phyloP scores from a whole-genome alignment of 2,113 vertebrate species.

The Mystacornis crossleyi region DNA sequence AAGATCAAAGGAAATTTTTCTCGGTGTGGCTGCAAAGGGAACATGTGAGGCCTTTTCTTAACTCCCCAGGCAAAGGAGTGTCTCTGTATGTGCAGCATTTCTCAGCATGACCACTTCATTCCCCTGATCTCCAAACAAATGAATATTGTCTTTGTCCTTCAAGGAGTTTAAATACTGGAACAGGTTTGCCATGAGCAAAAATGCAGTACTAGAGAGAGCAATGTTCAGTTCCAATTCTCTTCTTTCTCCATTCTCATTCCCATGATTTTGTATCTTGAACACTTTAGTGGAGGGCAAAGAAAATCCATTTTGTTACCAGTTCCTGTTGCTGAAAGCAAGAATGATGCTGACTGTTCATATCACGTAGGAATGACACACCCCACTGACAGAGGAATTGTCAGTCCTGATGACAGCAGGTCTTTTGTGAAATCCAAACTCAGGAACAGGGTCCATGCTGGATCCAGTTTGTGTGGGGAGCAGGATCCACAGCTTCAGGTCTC shows the following conservation, averaged over 20 bases:
- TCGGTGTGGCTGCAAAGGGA: not conserved
- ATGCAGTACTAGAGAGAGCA: not conserved
- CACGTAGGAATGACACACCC: not conserved
- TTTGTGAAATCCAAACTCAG: not conserved
- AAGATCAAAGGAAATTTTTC: not conserved
- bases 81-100: not conserved
- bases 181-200: not conserved
- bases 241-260: not conserved
- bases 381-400: not conserved
- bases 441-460: not conserved
- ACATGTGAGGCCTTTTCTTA: not conserved
- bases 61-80: not conserved
- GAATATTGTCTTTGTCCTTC: not conserved
- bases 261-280: not conserved
- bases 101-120: not conserved
- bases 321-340: not conserved
- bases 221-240: not conserved
- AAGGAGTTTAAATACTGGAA: not conserved
- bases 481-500: not conserved
- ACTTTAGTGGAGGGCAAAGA: not conserved
- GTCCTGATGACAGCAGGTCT: not conserved
- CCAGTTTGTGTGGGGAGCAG: not conserved
- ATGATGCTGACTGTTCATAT: not conserved
- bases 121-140: not conserved
- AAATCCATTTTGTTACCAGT: not conserved